phyloP scores from a whole-genome alignment of 2,113 vertebrate species.

The Thamnophis sirtalis region DNA sequence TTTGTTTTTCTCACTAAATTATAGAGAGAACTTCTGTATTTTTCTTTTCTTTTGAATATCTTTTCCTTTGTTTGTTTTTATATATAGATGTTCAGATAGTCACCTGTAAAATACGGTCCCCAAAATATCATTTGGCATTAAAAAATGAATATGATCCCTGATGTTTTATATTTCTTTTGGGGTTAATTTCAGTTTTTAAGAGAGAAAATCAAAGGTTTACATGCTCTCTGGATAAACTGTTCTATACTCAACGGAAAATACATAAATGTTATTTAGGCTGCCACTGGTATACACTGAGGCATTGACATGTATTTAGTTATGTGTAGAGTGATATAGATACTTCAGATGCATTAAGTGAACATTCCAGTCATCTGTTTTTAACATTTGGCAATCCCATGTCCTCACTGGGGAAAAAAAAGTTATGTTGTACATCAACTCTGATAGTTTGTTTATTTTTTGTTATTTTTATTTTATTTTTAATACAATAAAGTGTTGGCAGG shows the following conservation, averaged over 20 bases:
- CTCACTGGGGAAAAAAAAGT: not conserved
- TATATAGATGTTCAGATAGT: not conserved
- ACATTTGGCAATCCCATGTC: not conserved
- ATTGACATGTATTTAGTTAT: not conserved
- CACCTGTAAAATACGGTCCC: not conserved
- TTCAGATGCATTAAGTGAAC: not conserved
- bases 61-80: not conserved
- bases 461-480: not conserved
- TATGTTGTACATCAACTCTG: not conserved
- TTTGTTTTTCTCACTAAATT: not conserved
- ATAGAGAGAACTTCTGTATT: not conserved
- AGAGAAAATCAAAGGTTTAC: not conserved
- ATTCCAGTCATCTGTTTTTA: not conserved
- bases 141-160: not conserved
- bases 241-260: not conserved
- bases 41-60: not conserved
- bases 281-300: not conserved
- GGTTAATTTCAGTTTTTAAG: not conserved
- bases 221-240: not conserved
- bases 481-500: not conserved
- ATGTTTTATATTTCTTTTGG: not conserved
- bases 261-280: not conserved
- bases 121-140: not conserved
- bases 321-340: not conserved
- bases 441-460: not conserved